Conservation (phyloP, 2,797 vertebrate species). For the Lindbergichthys nudifrons region DNA sequence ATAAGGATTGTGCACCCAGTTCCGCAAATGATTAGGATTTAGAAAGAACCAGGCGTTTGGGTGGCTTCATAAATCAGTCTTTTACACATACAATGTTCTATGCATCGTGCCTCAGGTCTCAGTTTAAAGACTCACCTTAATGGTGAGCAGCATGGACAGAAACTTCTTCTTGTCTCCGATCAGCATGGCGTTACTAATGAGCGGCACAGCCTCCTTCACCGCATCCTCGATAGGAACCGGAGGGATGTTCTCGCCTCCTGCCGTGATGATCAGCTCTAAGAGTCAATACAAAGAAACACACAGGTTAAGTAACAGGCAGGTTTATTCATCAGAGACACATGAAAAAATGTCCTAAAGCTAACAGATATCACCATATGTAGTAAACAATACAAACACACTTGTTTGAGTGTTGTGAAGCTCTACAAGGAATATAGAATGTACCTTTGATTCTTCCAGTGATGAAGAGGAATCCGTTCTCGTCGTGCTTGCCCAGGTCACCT, state of each 20-base stretch:
- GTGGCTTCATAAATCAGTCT: not conserved
- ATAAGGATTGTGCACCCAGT: not conserved
- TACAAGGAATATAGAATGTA: conserved; percentile 41
- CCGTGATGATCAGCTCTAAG: conserved; percentile 95
- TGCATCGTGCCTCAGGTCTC: not conserved
- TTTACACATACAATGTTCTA: not conserved
- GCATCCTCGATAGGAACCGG: conserved; percentile 91
- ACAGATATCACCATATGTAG: not conserved
- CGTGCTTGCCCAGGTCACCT: conserved; percentile 91
- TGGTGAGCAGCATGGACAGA: conserved; percentile 90
- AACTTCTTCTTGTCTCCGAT: conserved; percentile 95
- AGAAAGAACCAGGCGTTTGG: not conserved
- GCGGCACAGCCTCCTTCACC: conserved; percentile 88
- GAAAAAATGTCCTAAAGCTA: not conserved
- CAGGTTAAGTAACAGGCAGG: not conserved
- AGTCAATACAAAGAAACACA: conserved; percentile 14
- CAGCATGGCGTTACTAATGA: conserved; percentile 93
- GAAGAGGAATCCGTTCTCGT: conserved; percentile 89
- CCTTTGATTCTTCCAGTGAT: conserved; percentile 97
- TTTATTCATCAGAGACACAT: not conserved
- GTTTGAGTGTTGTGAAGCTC: not conserved
- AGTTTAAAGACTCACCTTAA: conserved; percentile 86
- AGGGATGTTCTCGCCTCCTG: conserved; percentile 92
- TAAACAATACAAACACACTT: not conserved
- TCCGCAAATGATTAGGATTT: not conserved